These are phyloP conservation scores for Acanthochromis polyacanthus DNA, from an alignment of 2,113 vertebrate genomes.

Conservation along the genomic window DNA sequence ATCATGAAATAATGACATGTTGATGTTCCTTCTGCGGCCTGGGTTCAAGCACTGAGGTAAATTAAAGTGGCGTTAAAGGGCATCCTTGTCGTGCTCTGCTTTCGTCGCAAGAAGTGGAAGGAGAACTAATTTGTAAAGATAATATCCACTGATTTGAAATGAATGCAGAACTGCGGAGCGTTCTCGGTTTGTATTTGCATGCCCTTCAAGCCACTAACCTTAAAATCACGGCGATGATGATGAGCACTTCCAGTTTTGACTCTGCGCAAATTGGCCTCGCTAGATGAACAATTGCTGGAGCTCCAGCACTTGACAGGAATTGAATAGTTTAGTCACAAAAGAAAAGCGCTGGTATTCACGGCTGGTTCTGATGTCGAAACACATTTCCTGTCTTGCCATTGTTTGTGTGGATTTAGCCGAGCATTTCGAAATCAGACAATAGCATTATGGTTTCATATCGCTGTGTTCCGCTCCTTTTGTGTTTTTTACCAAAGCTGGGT, in stretches of 20 bases:
- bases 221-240: too few relatives aligned
- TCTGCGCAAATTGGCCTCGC: slow-evolving; percentile 11
- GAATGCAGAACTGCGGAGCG: too few relatives aligned
- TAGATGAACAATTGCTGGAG: slow-evolving; percentile 7
- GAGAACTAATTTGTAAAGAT: too few relatives aligned
- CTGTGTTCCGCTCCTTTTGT: slow-evolving; percentile 40
- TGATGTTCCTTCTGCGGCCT: too few relatives aligned
- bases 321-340: slow-evolving; percentile 12
- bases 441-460: slow-evolving; percentile 42
- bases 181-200: too few relatives aligned
- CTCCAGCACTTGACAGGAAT: neutral
- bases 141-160: too few relatives aligned
- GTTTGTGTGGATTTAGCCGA: slow-evolving; percentile 37
- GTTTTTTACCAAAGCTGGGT: slow-evolving; percentile 57
- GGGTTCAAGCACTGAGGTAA: too few relatives aligned
- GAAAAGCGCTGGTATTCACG: neutral
- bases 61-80: too few relatives aligned
- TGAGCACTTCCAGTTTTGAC: neutral
- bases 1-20: too few relatives aligned
- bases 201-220: too few relatives aligned
- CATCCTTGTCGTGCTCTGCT: too few relatives aligned
- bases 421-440: slow-evolving; percentile 43
- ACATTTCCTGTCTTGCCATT: slow-evolving; percentile 35
- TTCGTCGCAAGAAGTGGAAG: too few relatives aligned
- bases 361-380: slow-evolving; percentile 43